Evolutionary conservation across 2,888 invertebrate genomes (phyloP), one percentile per base, ranked within the genome.

Genomic region (Aspidiotus destructor): DNA sequence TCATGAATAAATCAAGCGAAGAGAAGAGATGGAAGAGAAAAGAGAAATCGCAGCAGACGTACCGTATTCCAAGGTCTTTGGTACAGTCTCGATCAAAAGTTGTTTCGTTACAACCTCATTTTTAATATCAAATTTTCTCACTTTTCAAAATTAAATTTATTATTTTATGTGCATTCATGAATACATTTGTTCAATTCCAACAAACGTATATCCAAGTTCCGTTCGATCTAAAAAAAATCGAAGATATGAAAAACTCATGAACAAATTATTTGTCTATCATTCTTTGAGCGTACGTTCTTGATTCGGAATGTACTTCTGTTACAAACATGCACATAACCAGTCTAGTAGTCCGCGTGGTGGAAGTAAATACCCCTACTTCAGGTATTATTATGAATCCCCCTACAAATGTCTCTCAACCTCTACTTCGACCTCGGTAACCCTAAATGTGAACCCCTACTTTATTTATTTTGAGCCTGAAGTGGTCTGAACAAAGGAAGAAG

Each of bases 351-450:
- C 44, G 65, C 40, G 48, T 57, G 65, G 65, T 58, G 65, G 65
- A 64, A 64, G 57, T 65, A 17, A 9, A 40, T 65, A 55, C 65
- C 65, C 65, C 65, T 65, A 65, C 65, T 65, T 41, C 15, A 13
- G 42, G 58, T 58, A 58, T 44, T 58, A 65, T 58, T 40, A 57
- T 65, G 15, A 40, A 28, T 65, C 58, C 65, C 65, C 65, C 65
- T 65, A 65, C 58, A 65, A 65, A 48, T 44, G 58, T 57, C 42
- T 57, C 57, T 65, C 57, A 57, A 65, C 65, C 65, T 65, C 65
- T 65, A 60, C 44, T 58, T 65, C 65, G 65, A 65, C 65, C 65
- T 65, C 65, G 58, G 57, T 65, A 65, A 65, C 65, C 65, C 65
- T 65, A 65, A 60, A 41, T 42, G 10, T 42, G 41, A 57, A 42